Base-by-base conservation (phyloP, 2,113 vertebrate genomes). In the Channa maculata region DNA sequence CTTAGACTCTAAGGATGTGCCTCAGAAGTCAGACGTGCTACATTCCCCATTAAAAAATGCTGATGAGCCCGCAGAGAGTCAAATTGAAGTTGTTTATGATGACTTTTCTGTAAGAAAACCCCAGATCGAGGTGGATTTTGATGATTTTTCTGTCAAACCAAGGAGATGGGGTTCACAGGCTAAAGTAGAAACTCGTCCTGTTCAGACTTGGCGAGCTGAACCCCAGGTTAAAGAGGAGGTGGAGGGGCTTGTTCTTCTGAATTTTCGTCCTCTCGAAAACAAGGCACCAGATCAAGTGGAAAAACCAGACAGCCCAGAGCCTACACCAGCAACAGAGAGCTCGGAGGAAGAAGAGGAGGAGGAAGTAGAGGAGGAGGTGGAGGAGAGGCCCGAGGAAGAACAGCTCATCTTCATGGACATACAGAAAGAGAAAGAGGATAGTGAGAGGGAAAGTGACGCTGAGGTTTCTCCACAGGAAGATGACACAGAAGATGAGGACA, bases 81-180 rank as follows among this genome's bases (percentile, higher is more conserved):
- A 5, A 0, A 36, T 55, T 0, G 52, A 75, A 3, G 48, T 77
- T 1, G 12, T n/a, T 34, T 92, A 76, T 0, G 89, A 92, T 4
- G 90, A 91, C 76, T 92, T 91, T 61, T 94, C 94, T 0, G 86
- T 92, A 57, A 90, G 33, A 11, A 65, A 65, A 37, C 4, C 84
- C 36, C 8, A 24, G 39, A 8, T 71, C 0, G 12, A 66, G 0
- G 59, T 82, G 15, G 82, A 82, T 1, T 92, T 83, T 58, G 90
- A 92, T 0, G 92, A 91, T 53, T 93, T 91, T 43, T 94, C 94
- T 0, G 92, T 92, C 61, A 93, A 88, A 69, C 82, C 87, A 1
- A 60, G 48, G 46, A 84, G 62, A 53, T 82, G 91, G 85, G 79
- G 80, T 14, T 78, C 86, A 3, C 33, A 5, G 44, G 36, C 52